Evolutionary conservation across 2,888 invertebrate genomes (phyloP), one percentile per base, ranked within the genome.

Genomic region (Steinernema carpocapsae): DNA sequence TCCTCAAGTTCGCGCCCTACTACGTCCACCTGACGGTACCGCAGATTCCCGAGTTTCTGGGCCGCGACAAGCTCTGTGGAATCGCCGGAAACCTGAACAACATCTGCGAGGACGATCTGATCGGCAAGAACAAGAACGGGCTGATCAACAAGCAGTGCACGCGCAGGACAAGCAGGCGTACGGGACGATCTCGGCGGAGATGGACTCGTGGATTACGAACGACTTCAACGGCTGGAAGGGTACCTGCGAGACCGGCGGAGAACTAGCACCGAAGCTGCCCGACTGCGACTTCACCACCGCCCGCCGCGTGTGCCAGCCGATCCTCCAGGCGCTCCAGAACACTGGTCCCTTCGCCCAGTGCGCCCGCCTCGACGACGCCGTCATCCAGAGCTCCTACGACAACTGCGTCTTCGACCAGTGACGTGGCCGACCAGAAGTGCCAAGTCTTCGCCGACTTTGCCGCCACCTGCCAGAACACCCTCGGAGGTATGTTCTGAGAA

Each of bases 51-150:
- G 48, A 48, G 48, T 48, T 10, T 19, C 4, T 48, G 10, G 48
- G 48, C 48, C 48, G 48, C 48, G 48, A 48, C 48, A 19, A 19
- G 3, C 6, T 48, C 48, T 48, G 48, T 17, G 48, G 48, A 4
- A n/a, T 48, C 48, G 48, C 48, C 48, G 48, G 48, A 17, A 48
- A 48, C 48, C 48, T 48, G 10, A 48, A 48, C 48, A 48, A 48
- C 48, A 48, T n/a, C 48, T 48, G 48, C n/a, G 19, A 17, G 48
- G 48, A 48, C 48, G 48, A 48, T 19, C 48, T 48, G 7, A 48
- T 48, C 48, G 48, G 48, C 10, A 6, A 17, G 7, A 19, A 48
- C 48, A 19, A 19, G n/a, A 10, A 17, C 10, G 48, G 48, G 3
- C 48, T 48, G 7, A 17, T 48, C 10, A 17, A 48, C n/a, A 17